A percentile compares a stretch with the other conserved stretches of the same genome.
phyloP scores from a whole-genome alignment of 2,113 vertebrate species.

The Burhinus oedicnemus region DNA sequence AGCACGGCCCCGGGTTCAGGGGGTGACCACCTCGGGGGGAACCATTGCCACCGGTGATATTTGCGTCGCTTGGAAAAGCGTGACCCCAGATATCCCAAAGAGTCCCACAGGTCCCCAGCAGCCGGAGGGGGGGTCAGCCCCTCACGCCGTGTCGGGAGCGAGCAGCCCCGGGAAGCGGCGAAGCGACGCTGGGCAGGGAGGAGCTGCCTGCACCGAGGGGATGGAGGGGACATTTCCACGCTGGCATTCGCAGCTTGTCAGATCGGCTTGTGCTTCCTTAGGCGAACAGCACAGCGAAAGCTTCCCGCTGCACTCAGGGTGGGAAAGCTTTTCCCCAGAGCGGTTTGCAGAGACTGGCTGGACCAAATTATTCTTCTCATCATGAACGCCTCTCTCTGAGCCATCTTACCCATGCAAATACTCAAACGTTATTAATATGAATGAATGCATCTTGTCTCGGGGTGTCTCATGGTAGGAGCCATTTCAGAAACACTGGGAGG shows the following conservation, averaged over 20 bases:
- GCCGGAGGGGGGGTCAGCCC: not conserved
- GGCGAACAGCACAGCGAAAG: not conserved
- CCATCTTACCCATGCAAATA: slow-evolving; percentile 54
- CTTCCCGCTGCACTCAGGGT: not conserved
- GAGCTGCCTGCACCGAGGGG: not conserved
- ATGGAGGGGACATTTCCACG: not conserved
- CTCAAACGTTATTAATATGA: slow-evolving; percentile 60
- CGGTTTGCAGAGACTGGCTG: slow-evolving; percentile 30
- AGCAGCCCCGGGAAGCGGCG: not conserved
- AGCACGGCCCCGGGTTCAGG: rapidly evolving
- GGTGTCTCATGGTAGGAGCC: slow-evolving; percentile 35
- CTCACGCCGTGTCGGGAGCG: rapidly evolving
- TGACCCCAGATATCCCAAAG: not conserved
- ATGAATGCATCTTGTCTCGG: slow-evolving; percentile 47
- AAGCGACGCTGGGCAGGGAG: not conserved
- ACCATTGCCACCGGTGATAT: rapidly evolving
- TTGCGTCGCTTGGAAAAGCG: rapidly evolving
- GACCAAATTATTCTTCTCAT: slow-evolving; percentile 59
- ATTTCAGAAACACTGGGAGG: slow-evolving; percentile 42
- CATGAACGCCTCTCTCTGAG: slow-evolving; percentile 43
- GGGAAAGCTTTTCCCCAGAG: slow-evolving; percentile 54
- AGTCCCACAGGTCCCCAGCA: not conserved
- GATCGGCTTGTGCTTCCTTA: not conserved
- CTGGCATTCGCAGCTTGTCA: not conserved
- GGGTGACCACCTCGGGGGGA: not conserved